Percentiles rank a stretch among this genome's conserved stretches.
Evolutionary conservation across 2,113 vertebrate genomes (phyloP).

Genomic region (Heptranchias perlo): DNA sequence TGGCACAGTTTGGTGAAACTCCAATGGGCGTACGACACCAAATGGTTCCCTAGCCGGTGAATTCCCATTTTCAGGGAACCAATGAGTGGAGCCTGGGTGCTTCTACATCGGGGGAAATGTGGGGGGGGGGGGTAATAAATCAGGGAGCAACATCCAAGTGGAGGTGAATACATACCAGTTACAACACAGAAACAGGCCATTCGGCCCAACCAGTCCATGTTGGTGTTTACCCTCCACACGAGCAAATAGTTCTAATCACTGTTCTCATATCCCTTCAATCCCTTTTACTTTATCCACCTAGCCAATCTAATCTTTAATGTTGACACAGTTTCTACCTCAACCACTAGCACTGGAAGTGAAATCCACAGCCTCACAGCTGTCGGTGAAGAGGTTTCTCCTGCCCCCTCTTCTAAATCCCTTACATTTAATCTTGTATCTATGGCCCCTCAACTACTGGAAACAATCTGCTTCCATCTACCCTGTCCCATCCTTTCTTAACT

Average conservation of each 20-base stretch:
- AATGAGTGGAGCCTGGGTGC: background rate
- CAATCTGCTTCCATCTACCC: background rate
- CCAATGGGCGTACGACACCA: background rate
- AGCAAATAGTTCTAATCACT: background rate
- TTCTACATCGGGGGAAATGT: background rate
- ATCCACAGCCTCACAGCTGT: background rate
- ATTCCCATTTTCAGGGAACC: background rate
- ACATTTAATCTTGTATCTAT: background rate
- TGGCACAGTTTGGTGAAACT: background rate
- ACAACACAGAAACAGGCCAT: background rate
- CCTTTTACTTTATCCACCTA: background rate
- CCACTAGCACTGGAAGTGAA: background rate
- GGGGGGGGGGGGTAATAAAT: background rate
- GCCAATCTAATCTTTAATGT: background rate
- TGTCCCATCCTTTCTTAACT: background rate
- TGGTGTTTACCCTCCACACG: background rate
- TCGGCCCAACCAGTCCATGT: background rate
- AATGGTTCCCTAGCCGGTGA: background rate
- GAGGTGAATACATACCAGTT: background rate
- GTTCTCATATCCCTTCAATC: background rate
- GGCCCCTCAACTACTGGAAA: background rate
- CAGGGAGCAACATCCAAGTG: background rate
- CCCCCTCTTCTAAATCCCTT: background rate
- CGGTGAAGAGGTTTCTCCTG: background rate
- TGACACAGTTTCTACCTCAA: background rate